Conservation (phyloP, 2,113 vertebrate species). For the Amphiprion ocellaris region DNA sequence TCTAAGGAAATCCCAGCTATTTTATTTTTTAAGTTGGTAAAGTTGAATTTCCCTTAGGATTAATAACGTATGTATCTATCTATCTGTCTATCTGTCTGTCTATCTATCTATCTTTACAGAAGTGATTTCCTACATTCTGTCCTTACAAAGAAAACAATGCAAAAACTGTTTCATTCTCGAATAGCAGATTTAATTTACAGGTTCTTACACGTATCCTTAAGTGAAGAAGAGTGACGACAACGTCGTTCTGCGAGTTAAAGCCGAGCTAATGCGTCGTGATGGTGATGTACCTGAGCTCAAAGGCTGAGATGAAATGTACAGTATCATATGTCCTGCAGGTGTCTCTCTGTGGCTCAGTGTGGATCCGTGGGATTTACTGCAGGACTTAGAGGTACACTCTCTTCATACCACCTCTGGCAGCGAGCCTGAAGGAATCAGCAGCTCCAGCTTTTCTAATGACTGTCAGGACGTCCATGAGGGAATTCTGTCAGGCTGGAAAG, state of each 20-base stretch:
- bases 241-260: constrained; percentile 23
- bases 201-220: not conserved
- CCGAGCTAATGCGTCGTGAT: constrained; percentile 42
- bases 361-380: constrained; percentile 71
- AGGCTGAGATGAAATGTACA: constrained; percentile 64
- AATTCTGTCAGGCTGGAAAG: constrained; percentile 75
- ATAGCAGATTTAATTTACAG: not conserved
- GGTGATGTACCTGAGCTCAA: constrained; percentile 61
- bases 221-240: constrained; percentile 29
- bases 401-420: constrained; percentile 70
- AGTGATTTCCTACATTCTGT: no score
- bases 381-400: constrained; percentile 73
- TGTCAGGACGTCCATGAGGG: constrained; percentile 67
- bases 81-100: no score
- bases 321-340: constrained; percentile 79
- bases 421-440: constrained; percentile 73
- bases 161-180: no score
- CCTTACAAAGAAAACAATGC: no score
- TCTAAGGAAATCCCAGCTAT: not conserved
- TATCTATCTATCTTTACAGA: not conserved
- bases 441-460: constrained; percentile 50
- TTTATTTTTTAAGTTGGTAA: no score
- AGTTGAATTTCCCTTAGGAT: no score
- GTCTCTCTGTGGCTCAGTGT: constrained; percentile 65
- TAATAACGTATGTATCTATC: no score